Percentiles rank a stretch among this genome's conserved stretches.
Evolutionary conservation across 1,140 invertebrate species (phyloP).

Genomic region (Ptiloglossa arizonensis): DNA sequence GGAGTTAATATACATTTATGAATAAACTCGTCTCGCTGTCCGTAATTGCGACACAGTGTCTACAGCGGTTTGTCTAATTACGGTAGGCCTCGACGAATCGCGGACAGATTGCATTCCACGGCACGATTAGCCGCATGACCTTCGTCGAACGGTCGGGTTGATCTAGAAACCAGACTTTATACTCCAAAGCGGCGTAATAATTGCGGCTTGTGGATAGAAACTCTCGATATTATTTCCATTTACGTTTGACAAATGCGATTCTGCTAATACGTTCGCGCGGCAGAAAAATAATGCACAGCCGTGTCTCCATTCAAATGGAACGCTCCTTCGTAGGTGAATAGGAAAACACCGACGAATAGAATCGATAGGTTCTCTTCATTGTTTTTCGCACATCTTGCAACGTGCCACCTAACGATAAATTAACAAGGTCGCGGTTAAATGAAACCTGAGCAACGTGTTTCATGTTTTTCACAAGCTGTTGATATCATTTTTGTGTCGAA

Average conservation of each 20-base stretch:
- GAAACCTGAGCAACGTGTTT: no score
- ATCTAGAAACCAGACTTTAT: slow-evolving; percentile 16
- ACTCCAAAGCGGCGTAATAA: slow-evolving; percentile 2
- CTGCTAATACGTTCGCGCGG: background rate
- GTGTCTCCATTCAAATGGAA: background rate
- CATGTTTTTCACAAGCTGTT: no score
- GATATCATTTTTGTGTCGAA: no score
- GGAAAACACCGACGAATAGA: no score
- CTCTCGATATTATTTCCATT: slow-evolving; percentile 13
- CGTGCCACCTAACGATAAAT: no score
- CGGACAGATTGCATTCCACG: slow-evolving; percentile 40
- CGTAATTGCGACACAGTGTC: background rate
- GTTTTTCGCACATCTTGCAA: no score
- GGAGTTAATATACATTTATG: background rate
- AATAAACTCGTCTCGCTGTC: background rate
- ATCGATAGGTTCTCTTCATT: no score
- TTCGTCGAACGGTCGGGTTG: slow-evolving; percentile 36
- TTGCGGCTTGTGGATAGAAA: background rate
- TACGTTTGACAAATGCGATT: background rate
- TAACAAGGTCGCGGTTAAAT: no score
- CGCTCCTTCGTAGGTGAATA: no score
- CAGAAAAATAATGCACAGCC: no score
- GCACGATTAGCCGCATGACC: slow-evolving; percentile 65
- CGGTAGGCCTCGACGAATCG: background rate
- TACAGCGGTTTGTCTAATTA: slow-evolving; percentile 10